Evolutionary conservation across 2,113 vertebrate genomes (phyloP).

Genomic region (Lates calcarifer): DNA sequence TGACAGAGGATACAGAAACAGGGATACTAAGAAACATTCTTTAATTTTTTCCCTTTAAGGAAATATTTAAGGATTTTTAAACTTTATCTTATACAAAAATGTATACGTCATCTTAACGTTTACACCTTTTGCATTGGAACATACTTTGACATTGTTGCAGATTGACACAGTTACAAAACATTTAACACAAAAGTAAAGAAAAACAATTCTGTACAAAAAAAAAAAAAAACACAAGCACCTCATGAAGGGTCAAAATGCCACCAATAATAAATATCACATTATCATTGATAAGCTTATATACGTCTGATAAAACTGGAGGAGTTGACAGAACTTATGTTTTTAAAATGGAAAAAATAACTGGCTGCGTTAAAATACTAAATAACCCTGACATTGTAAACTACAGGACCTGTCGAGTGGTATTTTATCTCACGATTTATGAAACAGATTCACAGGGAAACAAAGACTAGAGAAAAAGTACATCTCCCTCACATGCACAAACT

Average conservation of each 20-base stretch:
- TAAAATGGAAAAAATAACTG: conserved; percentile 43
- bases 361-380: conserved; percentile 74
- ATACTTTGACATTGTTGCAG: conserved; percentile 65
- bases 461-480: conserved; percentile 39
- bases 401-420: conserved; percentile 42
- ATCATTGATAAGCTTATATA: conserved; percentile 60
- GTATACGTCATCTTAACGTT: conserved; percentile 66
- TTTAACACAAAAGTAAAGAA: conserved; percentile 65
- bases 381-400: conserved; percentile 71
- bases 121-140: conserved; percentile 73
- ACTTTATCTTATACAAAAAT: conserved; percentile 79
- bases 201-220: conserved; percentile 72
- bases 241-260: conserved; percentile 60
- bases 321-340: conserved; percentile 35
- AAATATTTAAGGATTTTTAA: conserved; percentile 74
- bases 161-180: conserved; percentile 71
- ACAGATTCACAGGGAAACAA: conserved; percentile 48
- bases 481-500: conserved; percentile 51
- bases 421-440: conserved; percentile 27
- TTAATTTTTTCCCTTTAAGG: conserved; percentile 80
- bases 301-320: conserved; percentile 67
- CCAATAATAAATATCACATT: conserved; percentile 71
- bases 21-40: conserved; percentile 84
- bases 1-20: background rate
- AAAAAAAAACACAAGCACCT: conserved; percentile 56